Percentiles rank a stretch among this genome's conserved stretches.
These are phyloP conservation scores for Plecotus auritus DNA, from an alignment of 2,113 vertebrate species.

Conservation along the genomic window DNA sequence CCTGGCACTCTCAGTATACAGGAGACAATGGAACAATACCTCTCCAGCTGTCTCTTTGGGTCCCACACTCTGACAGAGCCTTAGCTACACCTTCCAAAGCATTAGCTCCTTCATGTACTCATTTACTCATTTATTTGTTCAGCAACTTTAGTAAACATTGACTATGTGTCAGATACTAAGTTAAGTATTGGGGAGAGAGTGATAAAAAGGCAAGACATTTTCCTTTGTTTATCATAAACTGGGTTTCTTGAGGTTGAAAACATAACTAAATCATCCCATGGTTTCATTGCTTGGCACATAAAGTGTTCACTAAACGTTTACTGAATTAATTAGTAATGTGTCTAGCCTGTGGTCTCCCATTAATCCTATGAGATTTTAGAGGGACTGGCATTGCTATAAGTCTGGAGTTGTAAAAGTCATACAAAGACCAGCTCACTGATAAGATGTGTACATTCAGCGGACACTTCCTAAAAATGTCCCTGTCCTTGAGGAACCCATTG, in stretches of 20 bases:
- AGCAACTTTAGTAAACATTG: slow-evolving; percentile 6
- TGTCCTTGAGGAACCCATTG: neutral
- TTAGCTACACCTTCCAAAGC: neutral
- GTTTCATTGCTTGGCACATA: neutral
- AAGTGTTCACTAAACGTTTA: neutral
- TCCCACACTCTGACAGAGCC: too few species aligned
- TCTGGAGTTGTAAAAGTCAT: neutral
- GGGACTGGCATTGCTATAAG: neutral
- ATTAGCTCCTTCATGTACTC: neutral
- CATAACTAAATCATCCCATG: neutral
- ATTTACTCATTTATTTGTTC: slow-evolving; percentile 29
- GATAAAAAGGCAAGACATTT: neutral
- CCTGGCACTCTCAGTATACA: neutral
- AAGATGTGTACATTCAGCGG: neutral
- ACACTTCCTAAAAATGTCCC: neutral
- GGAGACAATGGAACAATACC: neutral
- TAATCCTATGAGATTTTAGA: neutral
- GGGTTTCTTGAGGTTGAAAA: neutral
- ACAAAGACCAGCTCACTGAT: neutral
- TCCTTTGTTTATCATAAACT: neutral
- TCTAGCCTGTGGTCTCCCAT: neutral
- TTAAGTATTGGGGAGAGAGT: neutral
- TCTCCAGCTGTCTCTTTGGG: neutral
- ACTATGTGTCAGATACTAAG: slow-evolving; percentile 9
- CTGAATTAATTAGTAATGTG: neutral